Conservation (phyloP, 2,113 vertebrate species). For the Piaya cayana region DNA sequence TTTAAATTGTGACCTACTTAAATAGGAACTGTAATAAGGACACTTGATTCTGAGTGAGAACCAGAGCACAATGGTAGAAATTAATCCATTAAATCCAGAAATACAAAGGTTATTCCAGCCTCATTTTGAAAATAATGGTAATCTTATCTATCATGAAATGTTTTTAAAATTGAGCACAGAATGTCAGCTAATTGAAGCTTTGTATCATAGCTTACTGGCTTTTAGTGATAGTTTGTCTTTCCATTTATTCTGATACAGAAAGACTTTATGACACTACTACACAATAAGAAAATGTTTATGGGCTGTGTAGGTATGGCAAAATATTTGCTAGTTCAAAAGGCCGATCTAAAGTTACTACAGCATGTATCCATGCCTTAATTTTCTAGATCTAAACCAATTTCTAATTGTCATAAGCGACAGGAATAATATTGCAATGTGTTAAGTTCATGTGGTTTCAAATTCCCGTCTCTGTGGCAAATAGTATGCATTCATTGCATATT, state of each 20-base stretch:
- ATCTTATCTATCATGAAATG: not conserved
- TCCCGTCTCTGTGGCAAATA: not conserved
- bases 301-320: not conserved
- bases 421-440: not conserved
- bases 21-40: not conserved
- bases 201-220: not conserved
- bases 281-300: not conserved
- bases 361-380: not conserved
- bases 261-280: not conserved
- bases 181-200: not conserved
- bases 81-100: not conserved
- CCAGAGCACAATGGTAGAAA: not conserved
- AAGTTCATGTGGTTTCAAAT: not conserved
- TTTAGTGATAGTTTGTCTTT: not conserved
- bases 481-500: not conserved
- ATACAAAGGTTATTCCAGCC: not conserved
- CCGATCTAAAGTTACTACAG: not conserved
- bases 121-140: not conserved
- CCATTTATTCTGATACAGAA: not conserved
- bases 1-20: conserved; percentile 11
- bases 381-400: not conserved
- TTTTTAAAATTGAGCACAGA: not conserved
- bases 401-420: not conserved
- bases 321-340: not conserved
- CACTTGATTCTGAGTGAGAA: not conserved